Evolutionary conservation across 1,140 invertebrate genomes (phyloP).

Genomic region (Aphelenchoides avenae): DNA sequence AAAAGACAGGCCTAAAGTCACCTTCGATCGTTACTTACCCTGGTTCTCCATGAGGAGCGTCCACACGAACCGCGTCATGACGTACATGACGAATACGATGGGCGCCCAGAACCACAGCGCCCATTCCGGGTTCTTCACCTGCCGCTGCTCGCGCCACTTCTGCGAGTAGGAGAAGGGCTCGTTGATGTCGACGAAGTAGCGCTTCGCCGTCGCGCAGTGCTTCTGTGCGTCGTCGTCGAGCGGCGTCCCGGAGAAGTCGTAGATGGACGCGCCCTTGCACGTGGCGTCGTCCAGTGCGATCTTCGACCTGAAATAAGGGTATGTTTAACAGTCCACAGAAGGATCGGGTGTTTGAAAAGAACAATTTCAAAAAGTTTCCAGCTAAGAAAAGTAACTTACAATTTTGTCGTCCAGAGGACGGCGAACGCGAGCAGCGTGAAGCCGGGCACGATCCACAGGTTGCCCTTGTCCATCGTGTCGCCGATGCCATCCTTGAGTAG

Average conservation of each 20-base stretch:
- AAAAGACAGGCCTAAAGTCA: constrained; percentile 3
- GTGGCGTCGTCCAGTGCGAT: constrained; percentile 26
- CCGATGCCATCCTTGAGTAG: constrained; percentile 33
- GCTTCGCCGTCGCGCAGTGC: constrained; percentile 30
- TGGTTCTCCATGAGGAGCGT: constrained; percentile 27
- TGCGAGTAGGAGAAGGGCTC: constrained; percentile 22
- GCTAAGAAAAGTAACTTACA: constrained; percentile 18
- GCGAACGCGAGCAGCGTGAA: constrained; percentile 29
- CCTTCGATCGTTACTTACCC: constrained; percentile 6
- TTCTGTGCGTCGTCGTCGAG: constrained; percentile 33
- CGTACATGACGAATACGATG: constrained; percentile 33
- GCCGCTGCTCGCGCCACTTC: constrained; percentile 10
- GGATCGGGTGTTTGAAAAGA: neutral
- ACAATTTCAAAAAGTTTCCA: neutral
- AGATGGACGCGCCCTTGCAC: constrained; percentile 20
- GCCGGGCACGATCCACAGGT: constrained; percentile 31
- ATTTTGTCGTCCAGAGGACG: constrained; percentile 31
- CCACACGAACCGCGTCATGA: constrained; percentile 28
- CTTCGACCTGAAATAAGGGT: constrained; percentile 20
- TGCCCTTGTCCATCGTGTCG: constrained; percentile 33
- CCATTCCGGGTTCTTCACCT: constrained; percentile 35
- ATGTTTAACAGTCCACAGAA: neutral
- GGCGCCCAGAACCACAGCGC: constrained; percentile 30
- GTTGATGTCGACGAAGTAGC: constrained; percentile 26
- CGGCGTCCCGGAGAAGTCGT: constrained; percentile 25